Conservation (phyloP, 2,797 vertebrate species). For the Brotogeris chrysoptera region DNA sequence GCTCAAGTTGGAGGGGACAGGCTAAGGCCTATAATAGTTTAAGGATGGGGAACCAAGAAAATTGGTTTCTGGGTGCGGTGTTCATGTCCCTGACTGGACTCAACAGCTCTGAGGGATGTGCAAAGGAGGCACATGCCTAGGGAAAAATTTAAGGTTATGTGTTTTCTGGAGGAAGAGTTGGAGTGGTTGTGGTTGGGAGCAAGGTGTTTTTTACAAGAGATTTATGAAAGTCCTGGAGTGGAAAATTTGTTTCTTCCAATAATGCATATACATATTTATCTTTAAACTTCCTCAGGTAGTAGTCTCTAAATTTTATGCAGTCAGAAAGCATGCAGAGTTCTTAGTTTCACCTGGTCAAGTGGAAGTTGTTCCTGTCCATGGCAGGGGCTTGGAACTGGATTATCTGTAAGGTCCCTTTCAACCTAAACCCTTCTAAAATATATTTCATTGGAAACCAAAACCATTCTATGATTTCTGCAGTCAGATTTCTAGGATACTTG, state of each 20-base stretch:
- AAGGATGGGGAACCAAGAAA: rapidly evolving
- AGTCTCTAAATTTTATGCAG: not conserved
- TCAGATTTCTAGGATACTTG: not conserved
- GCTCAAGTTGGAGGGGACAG: rapidly evolving
- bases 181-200: not conserved
- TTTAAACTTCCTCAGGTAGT: rapidly evolving
- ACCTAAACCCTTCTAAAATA: not conserved
- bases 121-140: rapidly evolving
- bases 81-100: rapidly evolving
- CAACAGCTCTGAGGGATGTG: rapidly evolving
- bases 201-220: not conserved
- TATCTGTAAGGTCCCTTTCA: not conserved
- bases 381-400: not conserved
- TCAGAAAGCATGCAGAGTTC: not conserved
- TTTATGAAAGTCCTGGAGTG: not conserved
- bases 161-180: not conserved
- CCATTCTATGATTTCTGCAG: not conserved
- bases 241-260: not conserved
- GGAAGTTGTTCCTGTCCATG: not conserved
- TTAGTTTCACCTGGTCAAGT: not conserved
- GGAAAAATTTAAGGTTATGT: rapidly evolving
- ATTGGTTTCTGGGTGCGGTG: not conserved
- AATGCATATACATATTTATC: rapidly evolving
- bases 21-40: rapidly evolving
- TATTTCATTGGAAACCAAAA: not conserved